Conservation (phyloP, 1,140 invertebrate genomes). For the Meloidogyne hapla region DNA sequence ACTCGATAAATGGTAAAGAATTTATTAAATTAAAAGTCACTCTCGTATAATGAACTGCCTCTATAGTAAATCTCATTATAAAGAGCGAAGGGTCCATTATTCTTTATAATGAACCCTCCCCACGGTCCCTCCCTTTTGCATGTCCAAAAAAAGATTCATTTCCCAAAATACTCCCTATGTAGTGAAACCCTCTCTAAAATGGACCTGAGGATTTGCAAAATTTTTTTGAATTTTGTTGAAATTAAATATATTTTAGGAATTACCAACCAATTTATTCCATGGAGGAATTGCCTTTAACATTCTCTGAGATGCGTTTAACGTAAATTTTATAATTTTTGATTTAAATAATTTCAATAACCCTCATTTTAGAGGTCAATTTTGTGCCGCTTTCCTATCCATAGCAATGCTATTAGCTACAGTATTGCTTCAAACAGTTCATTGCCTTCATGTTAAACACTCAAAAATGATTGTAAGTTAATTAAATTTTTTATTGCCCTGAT, state of each 20-base stretch:
- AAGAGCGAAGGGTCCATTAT: too few relatives aligned
- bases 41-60: not conserved
- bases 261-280: slow-evolving; percentile 33
- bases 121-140: too few relatives aligned
- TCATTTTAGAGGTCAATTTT: slow-evolving; percentile 39
- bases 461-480: slow-evolving; percentile 43
- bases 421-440: slow-evolving; percentile 46
- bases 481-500: too few relatives aligned
- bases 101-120: too few relatives aligned
- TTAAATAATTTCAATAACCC: not conserved
- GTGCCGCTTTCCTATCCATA: slow-evolving; percentile 12
- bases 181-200: too few relatives aligned
- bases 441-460: slow-evolving; percentile 42
- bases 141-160: too few relatives aligned
- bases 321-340: not conserved
- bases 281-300: slow-evolving; percentile 49
- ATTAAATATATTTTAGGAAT: slow-evolving; percentile 30
- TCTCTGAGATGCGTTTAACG: slow-evolving; percentile 50
- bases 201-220: too few relatives aligned
- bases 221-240: too few relatives aligned
- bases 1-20: slow-evolving; percentile 41
- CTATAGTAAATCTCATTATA: too few relatives aligned
- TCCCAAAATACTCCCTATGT: too few relatives aligned
- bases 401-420: slow-evolving; percentile 42
- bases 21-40: not conserved